Base-by-base conservation (phyloP, 1,140 invertebrate genomes). In the Orius insidiosus region DNA sequence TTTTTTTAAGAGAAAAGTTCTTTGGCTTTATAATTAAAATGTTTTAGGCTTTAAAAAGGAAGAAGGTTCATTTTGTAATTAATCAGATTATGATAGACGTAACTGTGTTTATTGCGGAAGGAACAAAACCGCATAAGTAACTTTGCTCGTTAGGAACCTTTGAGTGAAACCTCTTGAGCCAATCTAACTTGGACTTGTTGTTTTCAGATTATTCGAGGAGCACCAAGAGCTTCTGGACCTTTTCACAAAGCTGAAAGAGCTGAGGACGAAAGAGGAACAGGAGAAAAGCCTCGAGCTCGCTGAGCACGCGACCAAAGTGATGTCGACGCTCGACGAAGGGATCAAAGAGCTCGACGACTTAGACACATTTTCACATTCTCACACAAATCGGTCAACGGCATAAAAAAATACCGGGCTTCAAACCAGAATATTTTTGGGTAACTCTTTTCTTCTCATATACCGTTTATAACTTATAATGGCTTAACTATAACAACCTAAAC, bases 191-290 rank as follows among this genome's bases (percentile, higher is more conserved):
- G 35, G n/a, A n/a, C 14, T 36, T 36, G n/a, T 36, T 16, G 1
- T n/a, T n/a, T n/a, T 0, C 70, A 90, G 86, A 61, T 67, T 93
- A 52, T 93, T 93, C 61, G 85, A 93, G 60, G 80, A 86, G 49
- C 81, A 90, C 56, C 63, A 69, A 45, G 85, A 90, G 44, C 65
- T 90, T 4, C 65, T 87, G 13, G 66, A 72, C 16, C 72, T 90
- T 61, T 92, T 92, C 60, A 71, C 76, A 40, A 85, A 85, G 62
- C 86, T 90, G 57, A 72, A 74, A 38, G 71, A 80, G 42, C 65
- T 83, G 50, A 73, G 75, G 52, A 86, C 83, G 16, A 75, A 75
- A 53, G 82, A 89, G 54, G 74, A 84, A 49, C 84, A 88, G 56
- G 74, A 76, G 36, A 72, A 75, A 52, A 84, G 78, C 48, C 71